Base-by-base conservation (phyloP, 2,888 invertebrate species). In the Crossocerus cetratus region DNA sequence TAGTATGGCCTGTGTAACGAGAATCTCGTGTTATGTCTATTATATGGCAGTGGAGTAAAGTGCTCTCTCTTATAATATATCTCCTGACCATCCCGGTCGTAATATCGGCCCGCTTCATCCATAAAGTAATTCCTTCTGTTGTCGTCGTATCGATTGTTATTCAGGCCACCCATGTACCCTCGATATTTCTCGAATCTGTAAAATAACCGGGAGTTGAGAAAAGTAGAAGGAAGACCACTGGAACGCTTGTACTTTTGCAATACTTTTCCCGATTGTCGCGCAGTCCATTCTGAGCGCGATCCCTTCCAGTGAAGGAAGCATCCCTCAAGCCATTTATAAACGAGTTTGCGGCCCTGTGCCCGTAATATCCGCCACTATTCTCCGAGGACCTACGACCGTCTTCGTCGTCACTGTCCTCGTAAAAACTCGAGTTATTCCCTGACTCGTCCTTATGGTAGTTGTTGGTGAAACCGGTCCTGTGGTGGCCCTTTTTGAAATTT, bases 401-500 rank as follows among this genome's bases (percentile, higher is more conserved):
- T 77, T 91, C 90, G 62, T 92, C 91, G 55, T 90, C 90, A 54
- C 90, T 92, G 83, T 94, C 94, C 82, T 94, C 94, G 83, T 93
- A 94, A 88, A 92, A 94, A 32, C 93, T 94, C 66, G 93, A 93
- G 81, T 94, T 94, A 83, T 93, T 93, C 0, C 94, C 94, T 13
- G 93, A 93, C 85, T 94, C 94, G 78, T 94, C 94, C 87, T 94
- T 94, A 82, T 94, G 93, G 82, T 94, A 94, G 14, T 93, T 93
- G 83, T 94, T 94, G 80, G 93, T 93, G 85, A 94, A 95, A 18
- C 94, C 94, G 77, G 93, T 92, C 68, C 94, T 93, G 80, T 93
- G 94, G 77, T 94, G 94, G 2, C 94, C 94, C 86, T 94, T 94
- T 83, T 94, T 94, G 77, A 94, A 93, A 0, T 88, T 83, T n/a